Percentiles rank a stretch among this genome's conserved stretches.
phyloP scores from a whole-genome alignment of 2,797 vertebrate genomes.

The Streptopelia turtur region DNA sequence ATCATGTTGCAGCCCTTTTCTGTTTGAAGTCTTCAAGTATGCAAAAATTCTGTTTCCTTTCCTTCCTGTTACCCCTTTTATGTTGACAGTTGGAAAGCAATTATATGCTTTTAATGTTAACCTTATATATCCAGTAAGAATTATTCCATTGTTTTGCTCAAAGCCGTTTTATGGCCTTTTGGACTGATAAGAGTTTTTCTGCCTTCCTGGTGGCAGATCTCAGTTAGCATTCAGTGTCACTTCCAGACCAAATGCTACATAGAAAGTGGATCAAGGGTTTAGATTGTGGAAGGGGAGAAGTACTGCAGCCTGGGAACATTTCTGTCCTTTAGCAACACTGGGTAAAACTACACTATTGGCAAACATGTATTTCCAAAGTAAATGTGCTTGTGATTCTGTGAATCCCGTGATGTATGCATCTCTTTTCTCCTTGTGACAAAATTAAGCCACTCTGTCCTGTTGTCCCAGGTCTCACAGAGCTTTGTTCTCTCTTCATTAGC shows the following conservation, averaged over 20 bases:
- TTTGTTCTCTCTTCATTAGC: conserved; percentile 7
- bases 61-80: conserved; percentile 47
- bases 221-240: not conserved
- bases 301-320: not conserved
- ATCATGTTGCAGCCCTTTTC: conserved; percentile 21
- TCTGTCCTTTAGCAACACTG: not conserved
- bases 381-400: not conserved
- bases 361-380: not conserved
- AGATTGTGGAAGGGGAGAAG: not conserved
- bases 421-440: not conserved
- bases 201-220: not conserved
- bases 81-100: conserved; percentile 26
- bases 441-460: not conserved
- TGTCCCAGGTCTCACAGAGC: not conserved
- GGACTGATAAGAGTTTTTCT: not conserved
- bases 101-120: conserved; percentile 19
- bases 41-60: conserved; percentile 55
- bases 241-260: not conserved
- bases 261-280: not conserved
- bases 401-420: not conserved
- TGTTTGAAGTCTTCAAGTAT: conserved; percentile 52
- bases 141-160: conserved; percentile 22
- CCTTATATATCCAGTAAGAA: conserved; percentile 2
- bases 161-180: not conserved
- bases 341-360: not conserved